Base-by-base conservation (phyloP, 2,888 invertebrate species). In the Cryptocheilus praepositus region DNA sequence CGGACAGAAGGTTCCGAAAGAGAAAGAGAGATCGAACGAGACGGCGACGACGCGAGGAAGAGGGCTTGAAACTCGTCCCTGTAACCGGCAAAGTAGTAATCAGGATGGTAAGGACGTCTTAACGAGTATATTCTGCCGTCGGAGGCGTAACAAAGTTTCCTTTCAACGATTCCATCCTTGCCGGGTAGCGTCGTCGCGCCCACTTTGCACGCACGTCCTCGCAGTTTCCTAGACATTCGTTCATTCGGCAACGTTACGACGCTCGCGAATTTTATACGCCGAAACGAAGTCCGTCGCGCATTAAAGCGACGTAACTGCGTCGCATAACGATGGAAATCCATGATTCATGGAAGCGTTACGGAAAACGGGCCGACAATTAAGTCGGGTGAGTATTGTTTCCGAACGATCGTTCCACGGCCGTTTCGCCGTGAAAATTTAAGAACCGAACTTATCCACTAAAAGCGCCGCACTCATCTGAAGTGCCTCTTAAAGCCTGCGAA, bases 131-230 rank as follows among this genome's bases (percentile, higher is more conserved):
- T 63, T 59, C 43, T 36, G 19, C 21, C 49, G 28, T 13, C 45
- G 51, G 49, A 18, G 60, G 71, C 67, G 70, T 76, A 71, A 71
- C 64, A 68, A 76, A 80, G 67, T 77, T 77, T 73, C 59, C 72
- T 62, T 61, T 64, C 28, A 19, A 66, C 19, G 53, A n/a, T 59
- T 60, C 18, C 36, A 53, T 22, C 18, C 45, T 45, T 15, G 11
- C 8, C 36, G 11, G n/a, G 36, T 36, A 7, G 11, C 36, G 36
- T 36, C 36, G 36, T 58, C 18, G 22, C 7, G 11, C 21, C 4
- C 15, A 16, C 49, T 15, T 3, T 0, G 45, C 16, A 13, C 49
- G 0, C 28, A 18, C 46, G 54, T 28, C 0, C 16, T 16, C 1
- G 15, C 19, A 59, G 25, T 19, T n/a, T 46, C 7, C n/a, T 18